Evolutionary conservation across 2,888 invertebrate species (phyloP).

Genomic region (Cephonodes hylas): DNA sequence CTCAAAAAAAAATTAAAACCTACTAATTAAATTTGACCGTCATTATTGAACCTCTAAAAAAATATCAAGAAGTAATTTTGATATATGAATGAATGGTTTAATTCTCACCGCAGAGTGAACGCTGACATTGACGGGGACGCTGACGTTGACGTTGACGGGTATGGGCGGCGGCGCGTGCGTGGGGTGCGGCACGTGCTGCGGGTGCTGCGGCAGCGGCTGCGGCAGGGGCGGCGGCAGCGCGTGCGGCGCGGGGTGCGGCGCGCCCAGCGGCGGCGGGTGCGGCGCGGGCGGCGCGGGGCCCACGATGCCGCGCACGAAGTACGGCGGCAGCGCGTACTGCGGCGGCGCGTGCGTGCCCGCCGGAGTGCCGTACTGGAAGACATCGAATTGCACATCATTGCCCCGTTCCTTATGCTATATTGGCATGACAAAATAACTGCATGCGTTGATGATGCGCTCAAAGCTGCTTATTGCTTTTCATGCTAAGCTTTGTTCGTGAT

Average conservation of each 20-base stretch:
- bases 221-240: conserved; percentile 33
- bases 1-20: no score
- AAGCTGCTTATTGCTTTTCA: no score
- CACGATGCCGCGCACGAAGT: conserved; percentile 71
- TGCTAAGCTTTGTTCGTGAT: no score
- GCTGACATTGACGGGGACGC: conserved; percentile 46
- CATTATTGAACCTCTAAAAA: no score
- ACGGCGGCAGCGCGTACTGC: conserved; percentile 80
- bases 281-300: conserved; percentile 54
- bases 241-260: conserved; percentile 29
- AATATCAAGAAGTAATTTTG: no score
- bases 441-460: no score
- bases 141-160: conserved; percentile 44
- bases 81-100: background rate
- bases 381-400: background rate
- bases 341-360: conserved; percentile 74
- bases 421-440: conserved; percentile 18
- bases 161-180: conserved; percentile 39
- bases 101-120: conserved; percentile 41
- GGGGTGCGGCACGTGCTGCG: conserved; percentile 24
- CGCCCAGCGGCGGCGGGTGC: conserved; percentile 46
- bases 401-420: conserved; percentile 8
- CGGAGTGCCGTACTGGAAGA: conserved; percentile 59
- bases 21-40: no score
- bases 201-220: conserved; percentile 17